These are phyloP conservation scores for Charanyca ferruginea DNA, from an alignment of 2,888 invertebrate genomes.

Conservation along the genomic window DNA sequence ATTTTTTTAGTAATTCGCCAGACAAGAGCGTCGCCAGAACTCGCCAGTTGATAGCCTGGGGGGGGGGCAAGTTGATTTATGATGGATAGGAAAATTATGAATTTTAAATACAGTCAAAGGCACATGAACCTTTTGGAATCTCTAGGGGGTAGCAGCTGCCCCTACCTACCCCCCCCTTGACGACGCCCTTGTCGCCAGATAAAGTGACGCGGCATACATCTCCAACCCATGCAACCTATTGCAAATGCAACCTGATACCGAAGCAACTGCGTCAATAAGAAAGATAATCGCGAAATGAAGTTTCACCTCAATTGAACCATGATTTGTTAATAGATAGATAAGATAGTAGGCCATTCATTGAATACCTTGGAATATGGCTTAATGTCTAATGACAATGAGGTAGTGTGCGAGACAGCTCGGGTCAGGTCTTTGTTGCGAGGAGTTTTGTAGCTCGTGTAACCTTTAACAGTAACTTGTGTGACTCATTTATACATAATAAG, in stretches of 20 bases:
- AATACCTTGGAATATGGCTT: conserved; percentile 23
- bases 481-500: neutral
- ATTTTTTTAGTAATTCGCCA: neutral
- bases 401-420: neutral
- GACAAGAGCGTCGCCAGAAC: no score
- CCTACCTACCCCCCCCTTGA: no score
- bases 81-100: no score
- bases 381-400: conserved; percentile 36
- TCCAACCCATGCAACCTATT: no score
- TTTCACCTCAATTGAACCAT: conserved; percentile 65
- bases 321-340: no score
- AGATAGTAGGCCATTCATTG: conserved; percentile 58
- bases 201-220: neutral
- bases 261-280: conserved; percentile 12
- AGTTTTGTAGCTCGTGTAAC: conserved; percentile 2
- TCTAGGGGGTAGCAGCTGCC: no score
- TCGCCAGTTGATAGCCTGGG: no score
- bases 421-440: neutral
- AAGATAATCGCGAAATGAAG: conserved; percentile 33
- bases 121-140: no score
- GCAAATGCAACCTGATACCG: neutral
- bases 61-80: no score
- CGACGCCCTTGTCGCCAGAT: no score
- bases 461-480: neutral
- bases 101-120: no score